Evolutionary conservation across 2,797 vertebrate species (phyloP), one percentile per base, ranked within the genome.

Genomic region (Ceyx erithaca): DNA sequence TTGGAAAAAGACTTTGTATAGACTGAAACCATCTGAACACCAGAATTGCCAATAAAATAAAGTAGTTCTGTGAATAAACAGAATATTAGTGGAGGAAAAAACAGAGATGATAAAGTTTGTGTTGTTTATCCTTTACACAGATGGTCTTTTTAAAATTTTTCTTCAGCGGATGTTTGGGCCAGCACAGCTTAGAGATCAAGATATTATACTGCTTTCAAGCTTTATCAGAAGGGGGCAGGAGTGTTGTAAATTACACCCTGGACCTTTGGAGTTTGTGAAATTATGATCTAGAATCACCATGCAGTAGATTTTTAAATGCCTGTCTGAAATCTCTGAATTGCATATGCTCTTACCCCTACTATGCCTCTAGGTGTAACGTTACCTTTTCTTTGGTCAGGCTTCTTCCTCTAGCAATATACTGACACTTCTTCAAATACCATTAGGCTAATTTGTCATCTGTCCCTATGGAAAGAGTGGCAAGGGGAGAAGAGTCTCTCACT

Each of bases 41-140:
- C 43, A 87, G 58, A 93, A 86, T 61, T 87, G 58, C 69, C 69
- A 93, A 59, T 69, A 90, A 94, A 93, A 92, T 86, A 79, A 87
- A 95, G 62, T 87, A 89, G 55, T 78, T 94, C 25, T 87, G 59
- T 63, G 79, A 92, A 94, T 94, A 95, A 94, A 95, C 90, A 95
- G 84, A 96, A 89, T 90, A 87, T 75, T 85, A 80, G 28, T 15
- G 11, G 58, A 85, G 90, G 90, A 83, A 94, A 88, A 94, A 94
- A 25, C 80, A 92, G 75, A 78, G 51, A 87, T 85, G n/a, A 87
- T 92, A 72, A 87, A 83, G 28, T 92, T 90, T 76, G 63, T 61
- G 10, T 80, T 96, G 81, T 92, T 96, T 96, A 81, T 83, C 49
- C 35, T 89, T 90, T 51, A 70, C 8, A 11, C 93, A 96, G 69